phyloP scores from a whole-genome alignment of 2,113 vertebrate genomes.

The Caloenas nicobarica region DNA sequence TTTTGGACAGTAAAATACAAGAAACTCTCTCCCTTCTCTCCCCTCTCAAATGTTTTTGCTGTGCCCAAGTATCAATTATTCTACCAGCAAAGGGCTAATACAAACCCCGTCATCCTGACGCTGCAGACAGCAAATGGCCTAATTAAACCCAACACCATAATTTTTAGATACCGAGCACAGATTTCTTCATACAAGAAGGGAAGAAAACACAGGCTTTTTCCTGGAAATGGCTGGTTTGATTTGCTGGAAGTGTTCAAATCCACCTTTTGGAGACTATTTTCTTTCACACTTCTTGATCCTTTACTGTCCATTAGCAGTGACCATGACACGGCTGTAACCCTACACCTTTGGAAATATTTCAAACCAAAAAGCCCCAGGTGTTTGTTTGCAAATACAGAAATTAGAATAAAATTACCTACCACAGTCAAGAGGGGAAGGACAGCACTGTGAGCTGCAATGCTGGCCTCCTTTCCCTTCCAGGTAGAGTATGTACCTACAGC shows the following conservation, averaged over 20 bases:
- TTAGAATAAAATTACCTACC: not conserved
- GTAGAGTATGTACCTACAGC: fast-evolving
- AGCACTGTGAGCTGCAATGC: not conserved
- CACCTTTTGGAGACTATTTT: not conserved
- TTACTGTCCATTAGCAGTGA: not conserved
- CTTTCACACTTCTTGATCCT: not conserved
- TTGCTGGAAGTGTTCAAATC: not conserved
- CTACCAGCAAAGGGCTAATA: not conserved
- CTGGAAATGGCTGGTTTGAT: not conserved
- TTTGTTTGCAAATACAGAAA: not conserved
- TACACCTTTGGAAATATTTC: not conserved
- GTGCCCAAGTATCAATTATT: not conserved
- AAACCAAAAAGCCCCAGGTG: not conserved
- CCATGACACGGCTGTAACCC: not conserved
- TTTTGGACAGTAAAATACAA: not conserved
- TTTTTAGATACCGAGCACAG: not conserved
- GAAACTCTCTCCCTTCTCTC: not conserved
- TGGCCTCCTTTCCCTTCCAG: not conserved
- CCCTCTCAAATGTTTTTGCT: not conserved
- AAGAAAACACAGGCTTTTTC: not conserved
- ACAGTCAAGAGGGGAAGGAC: not conserved
- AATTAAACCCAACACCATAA: not conserved
- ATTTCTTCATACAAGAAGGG: not conserved
- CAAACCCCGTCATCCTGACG: not conserved
- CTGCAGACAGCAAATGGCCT: not conserved